Conservation (phyloP, 2,888 invertebrate species). For the Lasioglossum leucozonium region DNA sequence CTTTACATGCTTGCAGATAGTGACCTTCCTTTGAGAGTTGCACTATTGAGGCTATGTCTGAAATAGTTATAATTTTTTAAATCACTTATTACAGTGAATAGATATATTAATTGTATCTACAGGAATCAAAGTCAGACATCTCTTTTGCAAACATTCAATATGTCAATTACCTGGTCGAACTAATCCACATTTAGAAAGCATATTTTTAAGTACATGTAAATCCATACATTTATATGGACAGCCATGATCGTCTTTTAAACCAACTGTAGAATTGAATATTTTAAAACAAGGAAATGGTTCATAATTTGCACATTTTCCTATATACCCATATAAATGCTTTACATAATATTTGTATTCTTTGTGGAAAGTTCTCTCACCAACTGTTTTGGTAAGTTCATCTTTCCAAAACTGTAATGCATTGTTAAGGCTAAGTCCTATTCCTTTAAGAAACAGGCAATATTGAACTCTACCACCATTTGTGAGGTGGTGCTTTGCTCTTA, state of each 20-base stretch:
- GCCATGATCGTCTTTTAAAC: slow-evolving; percentile 94
- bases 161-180: slow-evolving; percentile 86
- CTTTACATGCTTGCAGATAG: slow-evolving; percentile 95
- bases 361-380: slow-evolving; percentile 94
- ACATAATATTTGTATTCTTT: slow-evolving; percentile 96
- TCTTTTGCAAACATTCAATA: background rate
- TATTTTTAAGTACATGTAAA: slow-evolving; percentile 88
- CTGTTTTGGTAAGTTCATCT: slow-evolving; percentile 94
- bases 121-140: background rate
- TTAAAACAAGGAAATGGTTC: slow-evolving; percentile 96
- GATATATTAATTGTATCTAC: background rate
- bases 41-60: slow-evolving; percentile 89
- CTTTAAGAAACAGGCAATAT: slow-evolving; percentile 97
- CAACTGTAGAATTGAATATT: slow-evolving; percentile 91
- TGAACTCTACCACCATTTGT: slow-evolving; percentile 95
- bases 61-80: slow-evolving; percentile 72
- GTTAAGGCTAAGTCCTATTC: slow-evolving; percentile 95
- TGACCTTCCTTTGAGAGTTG: slow-evolving; percentile 91
- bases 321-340: slow-evolving; percentile 98
- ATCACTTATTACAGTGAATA: background rate
- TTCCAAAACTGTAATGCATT: slow-evolving; percentile 96
- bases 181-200: slow-evolving; percentile 89
- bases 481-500: slow-evolving; percentile 93
- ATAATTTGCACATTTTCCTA: slow-evolving; percentile 95
- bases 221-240: slow-evolving; percentile 96